Percentiles rank a stretch among this genome's conserved stretches.
These are phyloP conservation scores for Chymomyza fuscimana DNA, from an alignment of 2,888 invertebrate genomes.

Conservation along the genomic window DNA sequence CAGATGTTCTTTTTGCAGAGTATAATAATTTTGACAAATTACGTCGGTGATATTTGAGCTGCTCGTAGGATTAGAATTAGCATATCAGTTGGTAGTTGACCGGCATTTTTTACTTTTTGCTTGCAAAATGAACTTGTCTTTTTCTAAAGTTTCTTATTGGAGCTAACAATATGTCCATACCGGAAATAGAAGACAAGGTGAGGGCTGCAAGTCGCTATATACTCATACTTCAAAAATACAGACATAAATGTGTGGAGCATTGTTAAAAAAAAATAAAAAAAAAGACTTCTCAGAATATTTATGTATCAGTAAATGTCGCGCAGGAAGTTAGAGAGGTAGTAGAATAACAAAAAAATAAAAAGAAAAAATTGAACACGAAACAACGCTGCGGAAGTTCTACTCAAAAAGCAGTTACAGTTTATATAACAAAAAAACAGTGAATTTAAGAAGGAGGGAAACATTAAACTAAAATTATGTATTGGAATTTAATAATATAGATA, in stretches of 20 bases:
- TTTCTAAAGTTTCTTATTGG: background rate
- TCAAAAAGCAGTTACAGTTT: slow-evolving; percentile 9
- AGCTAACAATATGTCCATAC: background rate
- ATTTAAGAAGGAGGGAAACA: background rate
- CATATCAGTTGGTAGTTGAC: background rate
- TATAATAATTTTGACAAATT: no score
- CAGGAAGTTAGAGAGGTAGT: background rate
- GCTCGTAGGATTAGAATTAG: background rate
- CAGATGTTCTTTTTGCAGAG: no score
- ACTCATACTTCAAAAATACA: background rate
- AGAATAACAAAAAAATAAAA: slow-evolving; percentile 21
- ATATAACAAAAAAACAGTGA: slow-evolving; percentile 2
- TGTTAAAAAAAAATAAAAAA: background rate
- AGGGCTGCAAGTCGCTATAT: slow-evolving; percentile 25
- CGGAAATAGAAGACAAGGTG: slow-evolving; percentile 33
- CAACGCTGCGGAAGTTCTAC: slow-evolving; percentile 49
- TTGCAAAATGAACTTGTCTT: background rate
- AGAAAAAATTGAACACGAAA: slow-evolving; percentile 14
- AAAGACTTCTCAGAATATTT: background rate
- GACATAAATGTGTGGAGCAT: background rate
- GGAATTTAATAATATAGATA: slow-evolving; percentile 2
- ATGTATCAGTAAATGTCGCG: slow-evolving; percentile 13
- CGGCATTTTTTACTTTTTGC: background rate
- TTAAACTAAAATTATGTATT: slow-evolving; percentile 11
- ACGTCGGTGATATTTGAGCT: background rate